Base-by-base conservation (phyloP, 2,888 invertebrate genomes). In the Conistra vaccinii region DNA sequence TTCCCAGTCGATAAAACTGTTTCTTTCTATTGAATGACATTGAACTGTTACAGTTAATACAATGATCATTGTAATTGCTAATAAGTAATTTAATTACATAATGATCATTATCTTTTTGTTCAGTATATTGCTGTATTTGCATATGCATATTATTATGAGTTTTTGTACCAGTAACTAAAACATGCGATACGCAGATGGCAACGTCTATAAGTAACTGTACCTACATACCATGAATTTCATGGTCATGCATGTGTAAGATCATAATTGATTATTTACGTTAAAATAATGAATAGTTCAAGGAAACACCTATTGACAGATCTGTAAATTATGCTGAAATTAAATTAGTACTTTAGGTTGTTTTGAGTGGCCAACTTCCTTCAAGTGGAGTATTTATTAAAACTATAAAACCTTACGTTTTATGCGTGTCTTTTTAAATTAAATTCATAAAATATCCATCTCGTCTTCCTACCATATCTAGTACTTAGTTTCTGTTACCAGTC, bases 1-100 rank as follows among this genome's bases (percentile, higher is more conserved):
- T 92, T 93, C 92, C 87, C 89, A 80, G 78, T 83, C 85, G 76
- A 85, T 87, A 77, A 73, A 81, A 68, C 75, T 63, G 76, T 83
- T 81, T 83, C 60, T 79, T 85, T 78, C n/a, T 74, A 73, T 68
- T 69, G 29, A 74, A 67, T 74, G 84, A 85, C 74, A 83, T 82
- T 82, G 84, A 81, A 84, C 72, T 61, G 81, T 74, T 69, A 84
- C 78, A 48, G 55, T 77, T 69, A 65, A 58, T 73, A 75, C 70
- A 73, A 81, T 73, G 53, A 58, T 57, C 45, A 76, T 86, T 79
- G 58, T 62, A 73, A 83, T 83, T 76, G 86, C 63, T 78, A 73
- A 82, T 82, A 73, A 67, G 57, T 80, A 48, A 48, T 48, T 23
- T 45, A 60, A 82, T 86, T 73, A 82, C 60, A 62, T 77, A 78